These are phyloP conservation scores for Trichopoda pennipes DNA, from an alignment of 2,888 invertebrate genomes.

Conservation along the genomic window DNA sequence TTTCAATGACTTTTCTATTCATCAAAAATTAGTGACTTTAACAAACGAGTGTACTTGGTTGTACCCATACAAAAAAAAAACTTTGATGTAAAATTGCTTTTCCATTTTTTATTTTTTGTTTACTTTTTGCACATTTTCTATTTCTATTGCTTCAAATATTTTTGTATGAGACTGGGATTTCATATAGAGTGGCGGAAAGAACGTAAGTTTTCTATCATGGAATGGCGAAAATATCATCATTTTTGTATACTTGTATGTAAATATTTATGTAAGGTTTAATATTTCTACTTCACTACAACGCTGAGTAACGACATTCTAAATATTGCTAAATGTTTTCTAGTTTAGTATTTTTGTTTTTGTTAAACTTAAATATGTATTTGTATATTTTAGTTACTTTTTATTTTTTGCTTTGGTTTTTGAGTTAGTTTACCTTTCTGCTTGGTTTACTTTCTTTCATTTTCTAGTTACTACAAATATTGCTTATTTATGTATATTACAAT, in stretches of 20 bases:
- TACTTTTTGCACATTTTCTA: not conserved
- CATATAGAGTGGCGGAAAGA: slow-evolving; percentile 30
- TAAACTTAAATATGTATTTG: slow-evolving; percentile 63
- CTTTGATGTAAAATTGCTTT: slow-evolving; percentile 31
- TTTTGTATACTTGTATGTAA: slow-evolving; percentile 24
- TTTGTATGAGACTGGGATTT: slow-evolving; percentile 3
- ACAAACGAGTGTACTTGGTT: slow-evolving; percentile 6
- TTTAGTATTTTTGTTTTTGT: slow-evolving; percentile 43
- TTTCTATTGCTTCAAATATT: slow-evolving; percentile 24
- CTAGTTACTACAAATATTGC: slow-evolving; percentile 63
- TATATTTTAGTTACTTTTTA: slow-evolving; percentile 59
- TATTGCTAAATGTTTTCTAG: slow-evolving; percentile 69
- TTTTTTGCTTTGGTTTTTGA: slow-evolving; percentile 23
- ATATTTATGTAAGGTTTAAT: slow-evolving; percentile 56
- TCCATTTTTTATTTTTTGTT: slow-evolving; percentile 20
- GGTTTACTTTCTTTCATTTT: slow-evolving; percentile 41
- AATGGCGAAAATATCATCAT: slow-evolving; percentile 6
- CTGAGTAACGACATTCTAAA: slow-evolving; percentile 70
- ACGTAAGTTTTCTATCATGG: slow-evolving; percentile 41
- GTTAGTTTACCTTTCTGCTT: slow-evolving; percentile 60
- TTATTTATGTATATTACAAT: slow-evolving; percentile 46
- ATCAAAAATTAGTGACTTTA: slow-evolving; percentile 46
- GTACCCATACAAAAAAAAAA: slow-evolving; percentile 28
- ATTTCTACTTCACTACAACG: slow-evolving; percentile 67
- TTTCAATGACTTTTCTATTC: slow-evolving; percentile 32